Evolutionary conservation across 2,797 vertebrate genomes (phyloP).

Genomic region (Chromis chromis): DNA sequence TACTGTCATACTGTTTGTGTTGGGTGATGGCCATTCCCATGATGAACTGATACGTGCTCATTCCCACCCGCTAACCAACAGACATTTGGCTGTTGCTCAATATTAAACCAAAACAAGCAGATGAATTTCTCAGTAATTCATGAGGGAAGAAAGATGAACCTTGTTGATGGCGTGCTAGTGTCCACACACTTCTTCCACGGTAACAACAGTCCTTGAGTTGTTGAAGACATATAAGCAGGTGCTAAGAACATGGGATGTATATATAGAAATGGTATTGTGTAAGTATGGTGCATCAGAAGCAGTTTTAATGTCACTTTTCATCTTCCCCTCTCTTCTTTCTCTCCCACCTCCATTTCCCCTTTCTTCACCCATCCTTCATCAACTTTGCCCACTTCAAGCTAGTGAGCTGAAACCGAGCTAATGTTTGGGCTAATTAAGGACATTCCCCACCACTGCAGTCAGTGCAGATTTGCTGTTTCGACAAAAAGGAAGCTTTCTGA

Average conservation of each 20-base stretch:
- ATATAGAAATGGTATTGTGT: neutral
- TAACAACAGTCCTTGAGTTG: neutral
- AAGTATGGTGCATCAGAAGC: neutral
- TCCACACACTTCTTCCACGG: neutral
- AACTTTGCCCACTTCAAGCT: conserved; percentile 45
- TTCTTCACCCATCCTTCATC: neutral
- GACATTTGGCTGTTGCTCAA: conserved; percentile 43
- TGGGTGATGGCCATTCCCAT: conserved; percentile 19
- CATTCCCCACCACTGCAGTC: conserved; percentile 48
- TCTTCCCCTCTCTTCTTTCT: neutral
- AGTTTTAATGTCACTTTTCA: neutral
- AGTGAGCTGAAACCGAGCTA: conserved; percentile 62
- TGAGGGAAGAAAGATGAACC: neutral
- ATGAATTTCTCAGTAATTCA: conserved; percentile 20
- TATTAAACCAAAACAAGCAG: conserved; percentile 24
- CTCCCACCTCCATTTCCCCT: neutral
- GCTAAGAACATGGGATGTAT: neutral
- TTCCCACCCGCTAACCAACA: conserved; percentile 5
- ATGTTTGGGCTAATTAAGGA: conserved; percentile 76
- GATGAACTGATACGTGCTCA: conserved; percentile 2
- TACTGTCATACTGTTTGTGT: conserved; percentile 17
- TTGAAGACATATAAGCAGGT: neutral
- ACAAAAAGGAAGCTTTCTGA: conserved; percentile 56
- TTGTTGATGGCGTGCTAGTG: neutral
- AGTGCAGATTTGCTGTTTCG: conserved; percentile 45